A percentile compares a stretch with the other conserved stretches of the same genome.
phyloP scores from a whole-genome alignment of 2,113 vertebrate genomes.

The Cercopithecus mona region DNA sequence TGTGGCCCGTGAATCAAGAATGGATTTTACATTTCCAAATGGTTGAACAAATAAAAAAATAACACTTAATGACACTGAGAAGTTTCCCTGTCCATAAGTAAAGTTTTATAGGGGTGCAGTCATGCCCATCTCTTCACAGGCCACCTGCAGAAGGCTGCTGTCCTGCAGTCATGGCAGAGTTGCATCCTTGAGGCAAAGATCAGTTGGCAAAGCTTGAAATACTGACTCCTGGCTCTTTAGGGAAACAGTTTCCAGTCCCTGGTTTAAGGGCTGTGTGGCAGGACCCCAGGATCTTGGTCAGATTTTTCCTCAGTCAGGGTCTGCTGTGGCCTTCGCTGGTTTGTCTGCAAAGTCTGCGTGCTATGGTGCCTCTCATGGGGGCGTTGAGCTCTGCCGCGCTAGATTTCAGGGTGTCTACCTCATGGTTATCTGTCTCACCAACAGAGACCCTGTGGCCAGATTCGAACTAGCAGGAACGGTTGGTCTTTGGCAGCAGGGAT shows the following conservation, averaged over 20 bases:
- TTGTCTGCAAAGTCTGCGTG: not conserved
- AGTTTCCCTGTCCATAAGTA: not conserved
- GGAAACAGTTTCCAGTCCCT: no score
- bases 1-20: not conserved
- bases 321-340: not conserved
- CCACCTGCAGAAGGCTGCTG: no score
- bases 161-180: no score
- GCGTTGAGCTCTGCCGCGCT: accelerated
- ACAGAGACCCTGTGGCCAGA: slow-evolving; percentile 83
- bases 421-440: not conserved
- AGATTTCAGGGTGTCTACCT: not conserved
- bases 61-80: not conserved
- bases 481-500: slow-evolving; percentile 86
- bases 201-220: no score
- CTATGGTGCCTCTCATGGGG: not conserved
- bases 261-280: not conserved
- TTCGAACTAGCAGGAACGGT: slow-evolving; percentile 83
- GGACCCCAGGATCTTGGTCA: not conserved
- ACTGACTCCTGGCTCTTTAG: not conserved
- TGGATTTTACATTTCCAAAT: not conserved
- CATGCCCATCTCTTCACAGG: not conserved
- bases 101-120: not conserved
- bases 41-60: not conserved
- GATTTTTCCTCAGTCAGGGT: not conserved
- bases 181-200: no score